phyloP scores from a whole-genome alignment of 2,797 vertebrate species.

The Clamator glandarius region DNA sequence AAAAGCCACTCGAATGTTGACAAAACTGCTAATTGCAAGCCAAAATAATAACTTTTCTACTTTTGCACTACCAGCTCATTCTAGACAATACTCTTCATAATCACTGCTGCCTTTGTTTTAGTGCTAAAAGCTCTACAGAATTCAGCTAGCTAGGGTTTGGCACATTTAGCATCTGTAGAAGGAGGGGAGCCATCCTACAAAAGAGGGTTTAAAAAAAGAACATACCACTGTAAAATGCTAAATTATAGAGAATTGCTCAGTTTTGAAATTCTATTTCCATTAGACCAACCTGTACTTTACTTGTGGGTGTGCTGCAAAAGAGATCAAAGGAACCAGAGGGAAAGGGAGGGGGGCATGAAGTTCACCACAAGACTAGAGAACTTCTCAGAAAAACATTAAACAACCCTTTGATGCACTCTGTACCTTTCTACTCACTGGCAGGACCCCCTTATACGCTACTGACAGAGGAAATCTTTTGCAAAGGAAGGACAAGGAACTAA shows the following conservation, averaged over 20 bases:
- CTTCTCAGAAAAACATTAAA: conserved; percentile 9
- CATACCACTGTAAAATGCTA: background rate
- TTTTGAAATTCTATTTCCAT: background rate
- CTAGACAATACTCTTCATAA: background rate
- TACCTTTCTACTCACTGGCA: background rate
- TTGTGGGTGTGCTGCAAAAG: background rate
- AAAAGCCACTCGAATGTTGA: background rate
- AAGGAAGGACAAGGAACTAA: background rate
- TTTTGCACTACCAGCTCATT: background rate
- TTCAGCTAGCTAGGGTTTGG: background rate
- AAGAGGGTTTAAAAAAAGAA: conserved; percentile 31
- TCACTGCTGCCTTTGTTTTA: background rate
- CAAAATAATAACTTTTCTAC: background rate
- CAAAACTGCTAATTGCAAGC: conserved; percentile 17
- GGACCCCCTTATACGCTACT: background rate
- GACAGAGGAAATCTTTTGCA: background rate
- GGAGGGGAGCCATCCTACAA: background rate
- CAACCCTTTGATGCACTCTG: background rate
- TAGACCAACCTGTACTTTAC: background rate
- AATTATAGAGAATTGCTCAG: conserved; percentile 15
- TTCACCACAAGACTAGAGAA: conserved; percentile 13
- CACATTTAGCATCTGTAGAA: background rate
- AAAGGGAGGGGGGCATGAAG: conserved; percentile 9
- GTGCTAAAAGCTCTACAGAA: background rate
- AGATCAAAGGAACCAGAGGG: conserved; percentile 8